Conservation (phyloP, 2,797 vertebrate genomes). For the Paramormyrops hopkinsi region DNA sequence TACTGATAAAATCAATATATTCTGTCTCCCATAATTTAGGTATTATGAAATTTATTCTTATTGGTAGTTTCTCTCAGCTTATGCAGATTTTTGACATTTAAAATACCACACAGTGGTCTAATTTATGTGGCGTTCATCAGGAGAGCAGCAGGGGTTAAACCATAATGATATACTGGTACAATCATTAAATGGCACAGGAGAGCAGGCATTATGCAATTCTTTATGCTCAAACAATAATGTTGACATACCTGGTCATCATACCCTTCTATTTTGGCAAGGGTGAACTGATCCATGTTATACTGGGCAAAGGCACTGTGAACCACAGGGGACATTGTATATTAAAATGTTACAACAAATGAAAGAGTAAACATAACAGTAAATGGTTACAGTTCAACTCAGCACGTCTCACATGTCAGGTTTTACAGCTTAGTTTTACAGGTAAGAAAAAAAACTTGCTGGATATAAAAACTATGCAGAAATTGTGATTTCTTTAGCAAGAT, state of each 20-base stretch:
- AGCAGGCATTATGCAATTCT: neutral
- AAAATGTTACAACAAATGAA: neutral
- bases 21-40: neutral
- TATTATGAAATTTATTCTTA: neutral
- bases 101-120: neutral
- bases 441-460: neutral
- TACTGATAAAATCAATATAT: neutral
- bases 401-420: neutral
- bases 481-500: neutral
- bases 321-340: constrained; percentile 24
- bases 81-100: neutral
- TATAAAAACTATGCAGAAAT: neutral
- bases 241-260: constrained; percentile 77
- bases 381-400: neutral
- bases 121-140: neutral
- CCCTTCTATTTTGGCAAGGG: constrained; percentile 79
- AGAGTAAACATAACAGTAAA: neutral
- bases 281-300: constrained; percentile 98
- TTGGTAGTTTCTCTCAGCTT: neutral
- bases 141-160: neutral
- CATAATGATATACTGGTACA: neutral
- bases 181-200: neutral
- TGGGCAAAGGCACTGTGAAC: constrained; percentile 82
- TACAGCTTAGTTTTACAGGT: neutral
- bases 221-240: neutral